phyloP scores from a whole-genome alignment of 2,113 vertebrate genomes.

The Gulo gulo region DNA sequence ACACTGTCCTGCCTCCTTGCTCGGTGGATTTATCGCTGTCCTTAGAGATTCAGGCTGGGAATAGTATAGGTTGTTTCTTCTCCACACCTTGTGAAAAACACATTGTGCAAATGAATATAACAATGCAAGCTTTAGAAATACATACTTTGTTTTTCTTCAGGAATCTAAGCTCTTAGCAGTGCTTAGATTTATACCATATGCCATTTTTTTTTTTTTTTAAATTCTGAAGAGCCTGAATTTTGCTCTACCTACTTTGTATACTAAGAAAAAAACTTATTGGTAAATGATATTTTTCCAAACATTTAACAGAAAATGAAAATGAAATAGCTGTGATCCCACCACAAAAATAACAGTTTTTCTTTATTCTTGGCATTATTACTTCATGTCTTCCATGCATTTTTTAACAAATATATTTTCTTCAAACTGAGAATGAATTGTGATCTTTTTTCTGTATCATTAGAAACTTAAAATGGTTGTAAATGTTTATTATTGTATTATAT shows the following conservation, averaged over 20 bases:
- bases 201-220: not conserved
- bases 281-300: not conserved
- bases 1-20: accelerated
- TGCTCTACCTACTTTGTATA: not conserved
- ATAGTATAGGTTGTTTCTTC: not conserved
- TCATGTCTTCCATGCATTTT: not conserved
- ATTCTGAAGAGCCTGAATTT: not conserved
- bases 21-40: not conserved
- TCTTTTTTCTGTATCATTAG: not conserved
- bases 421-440: not conserved
- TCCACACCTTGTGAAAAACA: not conserved
- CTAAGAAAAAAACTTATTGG: not conserved
- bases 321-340: not conserved
- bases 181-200: not conserved
- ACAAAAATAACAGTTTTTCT: not conserved
- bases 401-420: not conserved
- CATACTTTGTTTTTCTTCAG: not conserved
- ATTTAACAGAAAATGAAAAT: not conserved
- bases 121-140: not conserved
- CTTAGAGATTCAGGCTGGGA: not conserved
- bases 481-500: not conserved
- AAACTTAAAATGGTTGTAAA: not conserved
- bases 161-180: not conserved
- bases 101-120: not conserved
- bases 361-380: not conserved